Percentiles rank a stretch among this genome's conserved stretches.
Conservation (phyloP, 2,888 invertebrate genomes). For the Tenthredo amoena region DNA sequence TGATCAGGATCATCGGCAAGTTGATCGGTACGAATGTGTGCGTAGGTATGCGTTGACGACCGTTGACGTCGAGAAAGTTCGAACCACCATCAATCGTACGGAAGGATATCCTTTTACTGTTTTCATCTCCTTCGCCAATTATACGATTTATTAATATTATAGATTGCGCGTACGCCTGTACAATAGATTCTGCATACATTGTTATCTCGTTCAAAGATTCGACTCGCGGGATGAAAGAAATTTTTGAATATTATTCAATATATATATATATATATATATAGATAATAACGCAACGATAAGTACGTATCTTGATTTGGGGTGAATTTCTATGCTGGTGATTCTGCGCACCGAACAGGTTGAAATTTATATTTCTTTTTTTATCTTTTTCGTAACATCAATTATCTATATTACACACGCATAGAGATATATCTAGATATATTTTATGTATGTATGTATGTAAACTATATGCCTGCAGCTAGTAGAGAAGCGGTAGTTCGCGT, state of each 20-base stretch:
- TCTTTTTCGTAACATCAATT: not conserved
- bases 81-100: not conserved
- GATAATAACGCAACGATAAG: too few species aligned
- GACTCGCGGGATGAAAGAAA: too few species aligned
- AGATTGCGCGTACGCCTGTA: too few species aligned
- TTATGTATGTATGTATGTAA: not conserved
- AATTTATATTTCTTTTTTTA: not conserved
- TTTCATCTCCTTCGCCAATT: too few species aligned
- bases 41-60: not conserved
- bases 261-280: too few species aligned
- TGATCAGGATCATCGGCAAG: slow-evolving; percentile 11
- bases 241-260: too few species aligned
- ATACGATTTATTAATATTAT: too few species aligned
- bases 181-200: too few species aligned
- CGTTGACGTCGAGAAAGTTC: slow-evolving; percentile 7
- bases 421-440: not conserved
- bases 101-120: not conserved
- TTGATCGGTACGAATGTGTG: slow-evolving; percentile 1
- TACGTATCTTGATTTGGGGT: too few species aligned
- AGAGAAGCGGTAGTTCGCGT: not conserved
- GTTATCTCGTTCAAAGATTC: too few species aligned
- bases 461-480: not conserved
- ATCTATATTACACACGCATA: not conserved
- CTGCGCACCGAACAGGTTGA: not conserved
- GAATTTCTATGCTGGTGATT: not conserved